Percentiles rank a stretch among this genome's conserved stretches.
These are phyloP conservation scores for Synanthedon formicaeformis DNA, from an alignment of 2,888 invertebrate genomes.

Conservation along the genomic window DNA sequence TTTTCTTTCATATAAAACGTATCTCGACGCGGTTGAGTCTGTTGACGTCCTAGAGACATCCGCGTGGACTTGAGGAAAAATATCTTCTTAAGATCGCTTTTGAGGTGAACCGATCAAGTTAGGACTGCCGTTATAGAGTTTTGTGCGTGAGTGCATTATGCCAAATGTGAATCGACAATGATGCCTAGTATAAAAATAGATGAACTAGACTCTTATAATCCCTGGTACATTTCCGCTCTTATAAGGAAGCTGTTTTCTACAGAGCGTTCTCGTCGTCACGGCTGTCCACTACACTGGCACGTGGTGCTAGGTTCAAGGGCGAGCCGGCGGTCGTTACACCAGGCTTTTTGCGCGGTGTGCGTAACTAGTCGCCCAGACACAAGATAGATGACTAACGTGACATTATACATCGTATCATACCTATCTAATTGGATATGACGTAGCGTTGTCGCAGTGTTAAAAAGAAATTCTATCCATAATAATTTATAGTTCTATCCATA, in stretches of 20 bases:
- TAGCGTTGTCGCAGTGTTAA: neutral
- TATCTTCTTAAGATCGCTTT: too few relatives aligned
- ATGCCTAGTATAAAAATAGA: too few relatives aligned
- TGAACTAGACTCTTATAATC: too few relatives aligned
- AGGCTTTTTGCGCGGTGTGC: conserved; percentile 11
- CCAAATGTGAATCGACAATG: too few relatives aligned
- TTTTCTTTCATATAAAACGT: too few relatives aligned
- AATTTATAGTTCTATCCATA: neutral
- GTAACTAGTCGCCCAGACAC: conserved; percentile 23
- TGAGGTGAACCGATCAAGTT: too few relatives aligned
- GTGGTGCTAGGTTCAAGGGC: conserved; percentile 14
- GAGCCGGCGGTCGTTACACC: conserved; percentile 11
- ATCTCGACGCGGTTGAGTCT: too few relatives aligned
- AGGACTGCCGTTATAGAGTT: too few relatives aligned
- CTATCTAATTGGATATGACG: conserved; percentile 5
- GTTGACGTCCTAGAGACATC: too few relatives aligned
- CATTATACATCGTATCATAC: conserved; percentile 3
- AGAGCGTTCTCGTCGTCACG: neutral
- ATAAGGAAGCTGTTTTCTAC: neutral
- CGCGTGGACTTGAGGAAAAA: too few relatives aligned
- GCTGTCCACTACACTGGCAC: conserved; percentile 2
- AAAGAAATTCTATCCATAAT: neutral
- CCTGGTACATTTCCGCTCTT: neutral
- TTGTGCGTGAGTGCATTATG: too few relatives aligned
- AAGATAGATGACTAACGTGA: conserved; percentile 27